Conservation (phyloP, 2,113 vertebrate species). For the Protobothrops flavoviridis region DNA sequence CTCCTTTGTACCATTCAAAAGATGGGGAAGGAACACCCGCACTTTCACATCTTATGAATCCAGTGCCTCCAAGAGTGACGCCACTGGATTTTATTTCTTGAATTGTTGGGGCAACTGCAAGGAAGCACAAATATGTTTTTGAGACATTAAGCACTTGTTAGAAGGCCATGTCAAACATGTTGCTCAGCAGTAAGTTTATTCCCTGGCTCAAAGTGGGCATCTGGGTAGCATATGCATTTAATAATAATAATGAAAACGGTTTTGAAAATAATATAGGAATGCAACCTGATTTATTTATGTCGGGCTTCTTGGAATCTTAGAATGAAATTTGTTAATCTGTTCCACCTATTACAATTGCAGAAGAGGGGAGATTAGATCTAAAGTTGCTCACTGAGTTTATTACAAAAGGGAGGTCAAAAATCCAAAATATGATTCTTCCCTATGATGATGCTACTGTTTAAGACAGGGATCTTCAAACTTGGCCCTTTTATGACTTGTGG, state of each 20-base stretch:
- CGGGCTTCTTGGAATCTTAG: background rate
- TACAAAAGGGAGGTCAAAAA: background rate
- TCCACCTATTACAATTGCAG: background rate
- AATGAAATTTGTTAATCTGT: background rate
- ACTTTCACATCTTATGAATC: constrained; percentile 91
- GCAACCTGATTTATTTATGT: background rate
- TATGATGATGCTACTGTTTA: background rate
- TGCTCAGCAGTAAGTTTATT: background rate
- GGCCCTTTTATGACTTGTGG: no score
- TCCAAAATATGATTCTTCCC: background rate
- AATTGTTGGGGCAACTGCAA: constrained; percentile 90
- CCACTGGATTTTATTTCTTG: constrained; percentile 93
- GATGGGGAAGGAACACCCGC: constrained; percentile 88
- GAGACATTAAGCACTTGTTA: background rate
- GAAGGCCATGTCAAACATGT: background rate
- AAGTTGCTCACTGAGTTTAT: background rate
- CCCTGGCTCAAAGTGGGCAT: background rate
- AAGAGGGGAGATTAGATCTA: background rate
- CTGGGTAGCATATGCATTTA: background rate
- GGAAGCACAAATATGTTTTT: constrained; percentile 53
- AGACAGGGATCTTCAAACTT: no score
- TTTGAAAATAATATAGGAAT: background rate
- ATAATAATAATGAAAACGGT: background rate
- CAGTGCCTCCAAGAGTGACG: constrained; percentile 85
- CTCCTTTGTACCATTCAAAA: constrained; percentile 97